Evolutionary conservation across 1,140 invertebrate species (phyloP), one percentile per base, ranked within the genome.

Genomic region (Drosophila sp.): DNA sequence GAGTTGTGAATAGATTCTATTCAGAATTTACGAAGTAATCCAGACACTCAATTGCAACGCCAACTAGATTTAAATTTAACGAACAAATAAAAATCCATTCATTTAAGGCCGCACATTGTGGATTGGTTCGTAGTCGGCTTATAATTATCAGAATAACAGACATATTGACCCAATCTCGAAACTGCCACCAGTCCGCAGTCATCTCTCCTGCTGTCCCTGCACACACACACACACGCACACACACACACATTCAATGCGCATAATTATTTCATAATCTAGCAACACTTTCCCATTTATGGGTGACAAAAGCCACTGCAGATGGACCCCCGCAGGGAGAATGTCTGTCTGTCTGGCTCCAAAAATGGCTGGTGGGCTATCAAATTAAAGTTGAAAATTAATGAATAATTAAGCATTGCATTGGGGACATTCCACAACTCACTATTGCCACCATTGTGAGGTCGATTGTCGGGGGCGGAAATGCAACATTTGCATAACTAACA

Each of bases 341-440:
- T 23, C 17, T 33, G 55, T 71, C 47, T 41, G 60, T 10, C 58
- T 65, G 65, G 55, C 67, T 66, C 66, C 72, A 76, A 50, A 68
- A 79, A 81, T 75, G 69, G 69, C 67, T 56, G 55, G 66, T 61
- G 60, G 63, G 63, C 60, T 70, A 72, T 82, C 75, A 64, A 72
- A 78, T 82, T 89, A 77, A 80, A 89, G 84, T 80, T 84, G 66
- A 89, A 89, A 50, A 84, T 89, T 89, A 89, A 89, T 90, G 84
- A 84, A 90, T 89, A 89, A 89, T 89, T 89, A 89, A 84, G 68
- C 77, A 50, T 56, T 77, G 79, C 66, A 35, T 54, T 67, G 66
- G 72, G 79, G 70, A 61, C 38, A 33, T n/a, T 27, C 57, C 40
- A 47, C 58, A 35, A 23, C 7, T 32, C 7, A 5, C 10, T 27